Evolutionary conservation across 1,140 invertebrate species (phyloP).

Genomic region (Atta cephalotes): DNA sequence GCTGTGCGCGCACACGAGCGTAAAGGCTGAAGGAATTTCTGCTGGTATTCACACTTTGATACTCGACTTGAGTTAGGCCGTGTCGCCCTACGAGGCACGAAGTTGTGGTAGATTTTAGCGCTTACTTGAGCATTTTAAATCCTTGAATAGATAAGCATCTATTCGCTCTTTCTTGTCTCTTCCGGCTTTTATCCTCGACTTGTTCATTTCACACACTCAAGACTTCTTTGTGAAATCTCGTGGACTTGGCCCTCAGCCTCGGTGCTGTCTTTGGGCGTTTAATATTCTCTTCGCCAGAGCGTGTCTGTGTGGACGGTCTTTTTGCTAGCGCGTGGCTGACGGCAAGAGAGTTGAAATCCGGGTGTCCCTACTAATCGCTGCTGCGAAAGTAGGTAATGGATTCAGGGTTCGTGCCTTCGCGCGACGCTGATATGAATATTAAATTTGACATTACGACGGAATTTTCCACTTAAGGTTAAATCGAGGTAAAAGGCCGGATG

Average conservation of each 20-base stretch:
- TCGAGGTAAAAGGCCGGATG: conserved; percentile 54
- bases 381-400: conserved; percentile 72
- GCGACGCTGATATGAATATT: conserved; percentile 72
- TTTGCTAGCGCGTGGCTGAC: conserved; percentile 45
- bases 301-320: conserved; percentile 55
- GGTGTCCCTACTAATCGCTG: conserved; percentile 69
- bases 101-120: conserved; percentile 74
- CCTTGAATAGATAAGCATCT: conserved; percentile 73
- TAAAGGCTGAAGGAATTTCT: conserved; percentile 37
- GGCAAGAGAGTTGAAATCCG: conserved; percentile 60
- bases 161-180: conserved; percentile 61
- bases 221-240: conserved; percentile 28
- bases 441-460: conserved; percentile 67
- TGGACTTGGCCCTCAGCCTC: conserved; percentile 4
- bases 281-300: conserved; percentile 67
- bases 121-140: conserved; percentile 79
- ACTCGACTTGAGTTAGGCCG: conserved; percentile 9
- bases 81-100: conserved; percentile 51
- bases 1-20: conserved; percentile 4
- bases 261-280: conserved; percentile 58
- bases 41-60: conserved; percentile 52
- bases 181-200: conserved; percentile 23
- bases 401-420: conserved; percentile 66
- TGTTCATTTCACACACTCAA: conserved; percentile 31
- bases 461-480: conserved; percentile 64